Conservation (phyloP, 2,888 invertebrate genomes). For the Romanomermis culicivorax region DNA sequence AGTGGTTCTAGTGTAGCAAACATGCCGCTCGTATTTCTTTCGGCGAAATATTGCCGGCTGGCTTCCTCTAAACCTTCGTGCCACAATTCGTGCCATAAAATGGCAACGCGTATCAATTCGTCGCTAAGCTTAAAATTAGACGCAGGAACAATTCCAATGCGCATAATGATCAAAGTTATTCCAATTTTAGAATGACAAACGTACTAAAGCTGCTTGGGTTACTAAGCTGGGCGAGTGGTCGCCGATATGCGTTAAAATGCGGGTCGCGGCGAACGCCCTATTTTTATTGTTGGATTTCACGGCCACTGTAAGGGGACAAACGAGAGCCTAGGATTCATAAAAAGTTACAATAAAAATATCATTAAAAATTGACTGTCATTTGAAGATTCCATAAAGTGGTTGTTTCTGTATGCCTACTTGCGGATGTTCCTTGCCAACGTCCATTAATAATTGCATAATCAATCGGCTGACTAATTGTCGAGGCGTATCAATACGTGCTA, state of each 20-base stretch:
- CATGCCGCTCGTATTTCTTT: constrained; percentile 86
- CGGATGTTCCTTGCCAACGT: constrained; percentile 91
- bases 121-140: constrained; percentile 42
- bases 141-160: no score
- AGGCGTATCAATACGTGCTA: constrained; percentile 87
- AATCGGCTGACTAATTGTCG: constrained; percentile 63
- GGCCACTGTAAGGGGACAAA: constrained; percentile 90
- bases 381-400: no score
- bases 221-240: constrained; percentile 78
- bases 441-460: constrained; percentile 75
- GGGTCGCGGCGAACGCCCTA: constrained; percentile 71
- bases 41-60: constrained; percentile 66
- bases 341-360: no score
- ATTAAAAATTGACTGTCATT: no score
- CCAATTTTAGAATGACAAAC: constrained; percentile 12
- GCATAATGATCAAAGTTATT: constrained; percentile 4
- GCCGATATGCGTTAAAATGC: constrained; percentile 78
- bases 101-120: constrained; percentile 87
- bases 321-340: constrained; percentile 46
- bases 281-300: constrained; percentile 70
- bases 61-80: constrained; percentile 85
- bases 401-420: no score
- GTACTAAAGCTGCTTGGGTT: constrained; percentile 81
- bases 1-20: constrained; percentile 79
- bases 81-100: constrained; percentile 98